phyloP scores from a whole-genome alignment of 2,113 vertebrate genomes.

The Uria aalge region DNA sequence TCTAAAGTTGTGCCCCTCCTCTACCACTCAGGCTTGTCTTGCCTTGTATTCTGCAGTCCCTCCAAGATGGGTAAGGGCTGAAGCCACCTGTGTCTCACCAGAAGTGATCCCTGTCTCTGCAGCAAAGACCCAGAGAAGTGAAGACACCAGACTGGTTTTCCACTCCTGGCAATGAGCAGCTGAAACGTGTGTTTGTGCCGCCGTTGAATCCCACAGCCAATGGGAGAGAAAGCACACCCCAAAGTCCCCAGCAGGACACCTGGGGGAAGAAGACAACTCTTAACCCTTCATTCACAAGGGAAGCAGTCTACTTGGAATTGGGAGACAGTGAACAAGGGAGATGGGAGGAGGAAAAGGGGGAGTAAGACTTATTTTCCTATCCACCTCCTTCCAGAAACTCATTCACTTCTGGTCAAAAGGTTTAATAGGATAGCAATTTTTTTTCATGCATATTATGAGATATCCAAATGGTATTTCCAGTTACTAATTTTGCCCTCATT shows the following conservation, averaged over 20 bases:
- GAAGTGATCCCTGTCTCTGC: not conserved
- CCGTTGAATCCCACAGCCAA: not conserved
- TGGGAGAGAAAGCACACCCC: not conserved
- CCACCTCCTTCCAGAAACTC: not conserved
- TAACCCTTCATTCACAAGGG: not conserved
- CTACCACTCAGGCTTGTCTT: not conserved
- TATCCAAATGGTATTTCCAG: not conserved
- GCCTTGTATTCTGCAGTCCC: not conserved
- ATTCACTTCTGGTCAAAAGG: not conserved
- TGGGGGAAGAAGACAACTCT: not conserved
- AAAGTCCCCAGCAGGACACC: not conserved
- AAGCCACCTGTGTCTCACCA: not conserved
- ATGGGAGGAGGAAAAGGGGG: rapidly evolving
- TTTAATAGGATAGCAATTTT: not conserved
- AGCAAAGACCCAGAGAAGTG: not conserved
- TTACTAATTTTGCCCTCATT: not conserved
- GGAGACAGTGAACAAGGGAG: not conserved
- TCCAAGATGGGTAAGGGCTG: not conserved
- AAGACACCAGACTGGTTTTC: not conserved
- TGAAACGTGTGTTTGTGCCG: not conserved
- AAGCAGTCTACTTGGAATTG: not conserved
- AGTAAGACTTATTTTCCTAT: not conserved
- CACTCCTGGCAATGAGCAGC: not conserved
- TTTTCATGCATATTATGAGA: not conserved
- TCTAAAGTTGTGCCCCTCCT: not conserved